Evolutionary conservation across 1,140 invertebrate genomes (phyloP).

Genomic region (Chrysopa pallens): DNA sequence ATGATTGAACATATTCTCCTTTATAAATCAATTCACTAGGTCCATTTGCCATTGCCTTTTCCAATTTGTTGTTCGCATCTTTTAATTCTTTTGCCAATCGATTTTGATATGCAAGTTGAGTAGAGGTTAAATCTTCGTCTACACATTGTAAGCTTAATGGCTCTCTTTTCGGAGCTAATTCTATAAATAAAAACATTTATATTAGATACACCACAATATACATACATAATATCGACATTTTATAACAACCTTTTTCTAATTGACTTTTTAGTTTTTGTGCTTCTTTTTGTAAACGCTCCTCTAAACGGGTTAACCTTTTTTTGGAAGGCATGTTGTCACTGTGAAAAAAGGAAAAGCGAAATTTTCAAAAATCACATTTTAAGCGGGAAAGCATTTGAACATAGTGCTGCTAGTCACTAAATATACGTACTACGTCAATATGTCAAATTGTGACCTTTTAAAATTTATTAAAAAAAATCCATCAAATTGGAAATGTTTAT

Average conservation of each 20-base stretch:
- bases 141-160: conserved; percentile 44
- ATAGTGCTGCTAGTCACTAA: no score
- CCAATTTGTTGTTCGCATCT: conserved; percentile 33
- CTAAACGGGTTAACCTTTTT: background rate
- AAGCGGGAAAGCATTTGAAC: no score
- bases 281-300: background rate
- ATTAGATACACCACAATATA: no score
- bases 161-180: background rate
- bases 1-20: conserved; percentile 36
- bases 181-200: background rate
- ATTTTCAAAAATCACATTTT: no score
- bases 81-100: conserved; percentile 37
- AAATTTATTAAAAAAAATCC: no score
- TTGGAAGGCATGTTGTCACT: background rate
- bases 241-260: background rate
- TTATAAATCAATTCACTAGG: conserved; percentile 39
- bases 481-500: no score
- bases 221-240: no score
- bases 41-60: conserved; percentile 31
- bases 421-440: no score
- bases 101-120: conserved; percentile 31
- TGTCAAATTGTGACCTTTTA: no score
- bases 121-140: conserved; percentile 44
- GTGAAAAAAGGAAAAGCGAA: no score
- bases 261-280: background rate